Base-by-base conservation (phyloP, 2,888 invertebrate species). In the Eledone cirrhosa region DNA sequence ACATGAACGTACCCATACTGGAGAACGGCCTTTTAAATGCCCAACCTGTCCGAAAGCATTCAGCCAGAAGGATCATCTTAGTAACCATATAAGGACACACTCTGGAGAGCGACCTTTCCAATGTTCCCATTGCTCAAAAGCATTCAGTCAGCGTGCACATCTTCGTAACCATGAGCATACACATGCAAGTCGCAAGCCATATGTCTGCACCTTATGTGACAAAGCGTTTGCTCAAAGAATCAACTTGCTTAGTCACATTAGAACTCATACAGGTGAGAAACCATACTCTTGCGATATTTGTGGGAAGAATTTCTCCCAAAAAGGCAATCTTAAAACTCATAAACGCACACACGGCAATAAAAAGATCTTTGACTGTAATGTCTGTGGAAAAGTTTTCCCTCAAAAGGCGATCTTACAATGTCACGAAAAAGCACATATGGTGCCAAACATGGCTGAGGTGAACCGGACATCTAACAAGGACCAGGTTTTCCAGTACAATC, bases 211-310 rank as follows among this genome's bases (percentile, higher is more conserved):
- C 3, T 41, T 72, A n/a, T 72, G 72, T n/a, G 72, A 72, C n/a
- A 72, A 72, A 11, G 72, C 72, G 7, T 72, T 72, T 72, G 72
- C 72, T 19, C 72, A 72, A 22, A 31, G 72, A 22, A 41, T 72
- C 19, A 72, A 72, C 41, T n/a, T 72, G 8, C 72, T 41, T 19
- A 72, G 41, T 33, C 72, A 72, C 19, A 72, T 72, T n/a, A 33
- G 72, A n/a, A 72, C 72, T 22, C 72, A 72, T n/a, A 72, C 72
- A 41, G 72, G 72, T 11, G 72, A 72, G 72, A 72, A 72, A 72
- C 72, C 72, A 7, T 72, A 31, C 41, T 72, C 72, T 14, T 72
- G 72, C 7, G 72, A 72, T 31, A 72, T 72, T 5, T 72, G 72
- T 7, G 72, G 72, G 33, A 72, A 72, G 72, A 72, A 31, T 72